Conservation (phyloP, 2,113 vertebrate genomes). For the Neodontobutis hainanensis region DNA sequence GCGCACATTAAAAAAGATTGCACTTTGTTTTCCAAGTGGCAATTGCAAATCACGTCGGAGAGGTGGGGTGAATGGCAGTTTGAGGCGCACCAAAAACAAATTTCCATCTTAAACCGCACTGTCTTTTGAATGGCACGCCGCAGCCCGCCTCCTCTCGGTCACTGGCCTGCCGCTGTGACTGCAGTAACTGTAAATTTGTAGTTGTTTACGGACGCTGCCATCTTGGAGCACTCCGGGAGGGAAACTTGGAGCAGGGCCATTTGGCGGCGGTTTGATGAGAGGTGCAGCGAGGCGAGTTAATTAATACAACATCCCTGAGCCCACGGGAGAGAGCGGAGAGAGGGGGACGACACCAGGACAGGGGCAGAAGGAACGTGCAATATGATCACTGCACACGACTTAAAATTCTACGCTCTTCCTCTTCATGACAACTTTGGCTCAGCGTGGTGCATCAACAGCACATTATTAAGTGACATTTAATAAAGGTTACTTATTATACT, state of each 20-base stretch:
- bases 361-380: neutral
- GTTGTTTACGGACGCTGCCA: constrained; percentile 74
- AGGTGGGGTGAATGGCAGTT: constrained; percentile 34
- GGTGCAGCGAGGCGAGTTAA: constrained; percentile 74
- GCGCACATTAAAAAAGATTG: constrained; percentile 57
- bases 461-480: too few species aligned
- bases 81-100: constrained; percentile 36
- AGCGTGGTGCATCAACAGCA: too few species aligned
- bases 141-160: constrained; percentile 26
- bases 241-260: constrained; percentile 69
- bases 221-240: constrained; percentile 66
- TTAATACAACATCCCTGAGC: constrained; percentile 74
- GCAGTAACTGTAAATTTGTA: constrained; percentile 65
- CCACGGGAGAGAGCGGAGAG: constrained; percentile 13
- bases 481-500: too few species aligned
- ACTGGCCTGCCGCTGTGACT: constrained; percentile 48
- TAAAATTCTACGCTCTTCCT: too few species aligned
- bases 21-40: constrained; percentile 57
- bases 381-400: neutral
- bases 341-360: neutral
- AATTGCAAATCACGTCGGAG: constrained; percentile 55
- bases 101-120: constrained; percentile 57
- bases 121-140: constrained; percentile 26
- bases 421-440: too few species aligned
- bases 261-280: constrained; percentile 75